These are phyloP conservation scores for Archaeoteleia sp. DNA, from an alignment of 2,888 invertebrate genomes.

Conservation along the genomic window DNA sequence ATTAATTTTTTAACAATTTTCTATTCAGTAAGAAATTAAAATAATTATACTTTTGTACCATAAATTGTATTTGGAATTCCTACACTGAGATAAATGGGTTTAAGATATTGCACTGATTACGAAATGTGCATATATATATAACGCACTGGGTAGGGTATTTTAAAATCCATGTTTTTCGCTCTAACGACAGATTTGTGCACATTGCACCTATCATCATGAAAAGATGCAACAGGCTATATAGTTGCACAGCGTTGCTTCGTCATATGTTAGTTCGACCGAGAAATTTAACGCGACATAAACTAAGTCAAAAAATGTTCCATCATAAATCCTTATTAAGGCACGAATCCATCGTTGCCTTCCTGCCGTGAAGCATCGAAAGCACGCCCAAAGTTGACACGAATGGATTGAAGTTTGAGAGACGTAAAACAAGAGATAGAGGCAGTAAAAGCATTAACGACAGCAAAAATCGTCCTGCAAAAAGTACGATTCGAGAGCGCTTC, in stretches of 20 bases:
- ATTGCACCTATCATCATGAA: no score
- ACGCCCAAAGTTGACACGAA: constrained; percentile 20
- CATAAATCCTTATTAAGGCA: constrained; percentile 13
- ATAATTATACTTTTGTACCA: no score
- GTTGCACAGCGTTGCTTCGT: not conserved
- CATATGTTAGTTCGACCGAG: not conserved
- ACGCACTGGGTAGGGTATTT: no score
- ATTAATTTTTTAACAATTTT: not conserved
- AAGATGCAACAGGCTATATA: no score
- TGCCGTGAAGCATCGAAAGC: constrained; percentile 15
- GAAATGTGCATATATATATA: no score
- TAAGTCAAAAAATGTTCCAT: constrained; percentile 14
- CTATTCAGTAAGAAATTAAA: no score
- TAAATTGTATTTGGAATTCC: no score
- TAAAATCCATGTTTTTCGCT: no score
- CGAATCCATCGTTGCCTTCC: constrained; percentile 12
- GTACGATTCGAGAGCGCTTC: constrained; percentile 39
- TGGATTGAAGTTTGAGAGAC: constrained; percentile 50
- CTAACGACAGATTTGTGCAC: no score
- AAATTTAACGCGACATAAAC: constrained; percentile 9
- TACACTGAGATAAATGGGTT: no score
- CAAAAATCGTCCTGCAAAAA: constrained; percentile 52
- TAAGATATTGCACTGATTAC: no score
- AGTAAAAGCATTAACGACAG: constrained; percentile 56
- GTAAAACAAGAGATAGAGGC: constrained; percentile 48